phyloP scores from a whole-genome alignment of 2,797 vertebrate species.

The Coregonus suidteri region DNA sequence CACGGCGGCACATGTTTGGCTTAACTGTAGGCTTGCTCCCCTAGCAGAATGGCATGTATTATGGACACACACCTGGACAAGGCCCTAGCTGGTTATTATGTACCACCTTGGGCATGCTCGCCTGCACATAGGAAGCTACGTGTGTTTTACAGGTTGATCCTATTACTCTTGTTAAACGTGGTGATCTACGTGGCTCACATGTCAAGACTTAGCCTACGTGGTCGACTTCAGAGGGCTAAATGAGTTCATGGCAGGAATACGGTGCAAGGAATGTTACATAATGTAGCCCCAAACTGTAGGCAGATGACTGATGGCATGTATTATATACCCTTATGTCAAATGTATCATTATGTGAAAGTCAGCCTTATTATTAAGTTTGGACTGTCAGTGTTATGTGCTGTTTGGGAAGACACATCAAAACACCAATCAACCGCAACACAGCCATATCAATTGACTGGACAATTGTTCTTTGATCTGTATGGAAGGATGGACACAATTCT shows the following conservation, averaged over 20 bases:
- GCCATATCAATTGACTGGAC: no score
- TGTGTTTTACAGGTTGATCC: not conserved
- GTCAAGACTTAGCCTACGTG: not conserved
- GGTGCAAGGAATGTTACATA: not conserved
- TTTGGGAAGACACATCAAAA: no score
- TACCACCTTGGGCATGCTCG: not conserved
- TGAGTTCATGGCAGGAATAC: not conserved
- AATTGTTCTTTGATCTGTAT: no score
- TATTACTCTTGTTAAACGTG: not conserved
- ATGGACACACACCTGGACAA: slow-evolving; percentile 1
- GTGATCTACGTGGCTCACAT: slow-evolving; percentile 2
- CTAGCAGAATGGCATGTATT: not conserved
- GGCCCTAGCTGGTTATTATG: not conserved
- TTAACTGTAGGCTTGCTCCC: not conserved
- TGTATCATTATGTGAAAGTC: not conserved
- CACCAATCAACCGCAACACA: no score
- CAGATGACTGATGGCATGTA: not conserved
- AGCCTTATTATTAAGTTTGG: no score
- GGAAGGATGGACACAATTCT: no score
- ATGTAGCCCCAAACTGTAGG: not conserved
- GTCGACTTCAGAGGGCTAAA: no score
- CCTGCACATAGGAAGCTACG: not conserved
- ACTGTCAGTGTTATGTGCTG: no score
- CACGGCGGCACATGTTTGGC: not conserved
- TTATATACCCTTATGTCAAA: not conserved